Conservation (phyloP, 1,140 invertebrate species). For the Platyura marginata region DNA sequence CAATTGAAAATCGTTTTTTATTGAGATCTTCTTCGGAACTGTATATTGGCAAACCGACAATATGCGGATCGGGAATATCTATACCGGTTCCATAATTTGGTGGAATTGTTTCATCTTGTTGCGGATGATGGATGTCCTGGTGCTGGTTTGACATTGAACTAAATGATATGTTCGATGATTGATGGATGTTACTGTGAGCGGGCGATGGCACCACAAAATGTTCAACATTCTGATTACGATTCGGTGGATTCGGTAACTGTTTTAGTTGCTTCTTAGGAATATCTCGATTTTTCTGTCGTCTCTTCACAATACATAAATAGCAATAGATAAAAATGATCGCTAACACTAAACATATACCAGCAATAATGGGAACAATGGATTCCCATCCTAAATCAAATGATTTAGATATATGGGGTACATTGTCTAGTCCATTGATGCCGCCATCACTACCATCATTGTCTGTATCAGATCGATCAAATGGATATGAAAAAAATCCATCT, state of each 20-base stretch:
- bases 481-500: conserved; percentile 13
- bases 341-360: conserved; percentile 24
- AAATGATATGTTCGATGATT: not conserved
- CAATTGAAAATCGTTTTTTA: not conserved
- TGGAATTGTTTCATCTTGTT: conserved; percentile 10
- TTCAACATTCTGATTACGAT: not conserved
- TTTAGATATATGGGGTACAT: not conserved
- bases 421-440: not conserved
- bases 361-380: conserved; percentile 9
- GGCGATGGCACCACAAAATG: too few relatives aligned
- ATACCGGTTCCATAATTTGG: conserved; percentile 9
- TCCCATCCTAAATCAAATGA: not conserved
- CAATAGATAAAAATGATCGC: conserved; percentile 25
- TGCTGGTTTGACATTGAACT: not conserved
- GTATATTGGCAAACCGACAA: conserved; percentile 17
- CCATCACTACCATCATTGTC: not conserved
- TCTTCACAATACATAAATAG: conserved; percentile 26
- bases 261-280: not conserved
- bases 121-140: not conserved
- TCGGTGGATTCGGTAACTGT: too few relatives aligned
- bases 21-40: not conserved
- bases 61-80: conserved; percentile 20
- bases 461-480: too few relatives aligned
- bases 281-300: conserved; percentile 8
- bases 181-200: too few relatives aligned